phyloP scores from a whole-genome alignment of 2,113 vertebrate genomes.

The Synodontis membranacea region DNA sequence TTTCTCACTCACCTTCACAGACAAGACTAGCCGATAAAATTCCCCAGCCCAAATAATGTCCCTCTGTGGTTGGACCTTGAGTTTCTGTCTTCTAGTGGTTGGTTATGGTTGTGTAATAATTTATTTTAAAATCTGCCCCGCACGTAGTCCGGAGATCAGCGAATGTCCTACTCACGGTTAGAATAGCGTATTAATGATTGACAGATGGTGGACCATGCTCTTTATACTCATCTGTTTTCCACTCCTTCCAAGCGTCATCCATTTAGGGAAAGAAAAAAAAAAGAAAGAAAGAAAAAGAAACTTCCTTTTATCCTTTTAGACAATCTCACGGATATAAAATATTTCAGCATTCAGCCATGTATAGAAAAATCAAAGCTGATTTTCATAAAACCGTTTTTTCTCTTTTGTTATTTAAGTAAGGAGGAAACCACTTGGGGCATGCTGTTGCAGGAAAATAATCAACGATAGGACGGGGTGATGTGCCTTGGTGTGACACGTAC shows the following conservation, averaged over 20 bases:
- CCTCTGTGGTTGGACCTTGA: slow-evolving; percentile 70
- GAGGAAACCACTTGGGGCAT: neutral
- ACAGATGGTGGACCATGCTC: slow-evolving; percentile 46
- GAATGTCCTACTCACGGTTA: neutral
- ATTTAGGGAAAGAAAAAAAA: neutral
- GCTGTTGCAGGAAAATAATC: neutral
- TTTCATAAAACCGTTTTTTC: neutral
- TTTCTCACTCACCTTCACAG: slow-evolving; percentile 64
- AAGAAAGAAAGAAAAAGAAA: neutral
- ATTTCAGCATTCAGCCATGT: neutral
- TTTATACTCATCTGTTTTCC: neutral
- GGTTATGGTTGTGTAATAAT: slow-evolving; percentile 57
- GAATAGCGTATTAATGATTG: slow-evolving; percentile 68
- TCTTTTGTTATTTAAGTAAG: neutral
- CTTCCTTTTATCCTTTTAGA: neutral
- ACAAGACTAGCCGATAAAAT: slow-evolving; percentile 31
- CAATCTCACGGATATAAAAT: neutral
- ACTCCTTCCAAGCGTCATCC: neutral
- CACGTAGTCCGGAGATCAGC: slow-evolving; percentile 57
- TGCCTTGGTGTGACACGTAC: neutral
- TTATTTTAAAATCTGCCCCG: slow-evolving; percentile 46
- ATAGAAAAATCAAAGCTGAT: neutral
- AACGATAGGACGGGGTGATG: neutral
- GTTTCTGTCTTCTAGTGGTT: slow-evolving; percentile 47
- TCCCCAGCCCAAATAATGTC: slow-evolving; percentile 31